These are phyloP conservation scores for Hycleus cichorii DNA, from an alignment of 1,140 invertebrate genomes.

Conservation along the genomic window DNA sequence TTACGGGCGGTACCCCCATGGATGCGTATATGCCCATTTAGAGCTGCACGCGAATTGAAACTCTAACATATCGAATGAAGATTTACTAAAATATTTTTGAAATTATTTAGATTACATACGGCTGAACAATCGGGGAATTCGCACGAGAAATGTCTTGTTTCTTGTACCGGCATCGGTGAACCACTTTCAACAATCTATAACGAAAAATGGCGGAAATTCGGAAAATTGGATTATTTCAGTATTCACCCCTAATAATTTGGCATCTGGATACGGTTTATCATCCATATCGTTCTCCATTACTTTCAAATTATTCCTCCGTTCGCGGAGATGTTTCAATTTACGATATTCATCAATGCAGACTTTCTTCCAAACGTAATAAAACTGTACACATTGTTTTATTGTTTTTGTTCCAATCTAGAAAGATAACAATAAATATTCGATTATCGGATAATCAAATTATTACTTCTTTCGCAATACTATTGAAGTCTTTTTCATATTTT, in stretches of 20 bases:
- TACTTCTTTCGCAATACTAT: slow-evolving; percentile 78
- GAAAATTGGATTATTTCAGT: not conserved
- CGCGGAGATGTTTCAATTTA: slow-evolving; percentile 45
- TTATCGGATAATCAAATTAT: slow-evolving; percentile 22
- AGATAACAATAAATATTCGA: slow-evolving; percentile 12
- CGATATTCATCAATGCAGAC: slow-evolving; percentile 81
- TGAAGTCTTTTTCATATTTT: slow-evolving; percentile 92
- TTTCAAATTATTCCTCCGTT: slow-evolving; percentile 24
- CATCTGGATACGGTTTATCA: slow-evolving; percentile 37
- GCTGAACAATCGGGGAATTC: slow-evolving; percentile 60
- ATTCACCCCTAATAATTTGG: slow-evolving; percentile 38
- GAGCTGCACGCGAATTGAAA: slow-evolving; percentile 70
- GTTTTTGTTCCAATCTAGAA: slow-evolving; percentile 76
- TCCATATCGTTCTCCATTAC: slow-evolving; percentile 28
- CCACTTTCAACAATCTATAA: slow-evolving; percentile 38
- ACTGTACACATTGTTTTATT: slow-evolving; percentile 90
- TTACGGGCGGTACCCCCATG: slow-evolving; percentile 47
- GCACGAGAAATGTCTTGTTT: slow-evolving; percentile 45
- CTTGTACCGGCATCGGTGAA: slow-evolving; percentile 34
- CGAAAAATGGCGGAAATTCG: not conserved
- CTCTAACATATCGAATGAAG: slow-evolving; percentile 40
- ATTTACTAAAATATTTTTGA: not conserved
- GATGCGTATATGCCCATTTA: slow-evolving; percentile 68
- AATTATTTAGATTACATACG: slow-evolving; percentile 43
- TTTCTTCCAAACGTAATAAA: slow-evolving; percentile 99